Evolutionary conservation across 2,113 vertebrate genomes (phyloP).

Genomic region (Daboia siamensis): DNA sequence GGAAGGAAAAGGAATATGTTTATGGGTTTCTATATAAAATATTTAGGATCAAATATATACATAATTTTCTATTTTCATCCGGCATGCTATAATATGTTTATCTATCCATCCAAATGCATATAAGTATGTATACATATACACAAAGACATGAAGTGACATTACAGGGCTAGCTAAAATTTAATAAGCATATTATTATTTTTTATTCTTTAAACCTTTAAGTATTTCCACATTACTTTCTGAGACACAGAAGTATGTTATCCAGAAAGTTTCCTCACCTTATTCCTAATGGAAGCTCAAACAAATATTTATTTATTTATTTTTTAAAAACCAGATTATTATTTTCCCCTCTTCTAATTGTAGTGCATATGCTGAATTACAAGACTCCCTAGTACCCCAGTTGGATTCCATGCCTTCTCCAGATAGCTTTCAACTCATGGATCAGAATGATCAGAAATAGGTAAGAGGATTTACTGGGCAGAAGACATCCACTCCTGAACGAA

Average conservation of each 20-base stretch:
- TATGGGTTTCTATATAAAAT: neutral
- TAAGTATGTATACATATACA: neutral
- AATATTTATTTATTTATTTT: too few relatives aligned
- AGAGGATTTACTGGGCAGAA: too few relatives aligned
- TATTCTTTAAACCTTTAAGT: neutral
- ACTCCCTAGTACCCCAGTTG: neutral
- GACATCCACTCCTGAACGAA: neutral
- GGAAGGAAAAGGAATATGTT: neutral
- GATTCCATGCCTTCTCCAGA: neutral
- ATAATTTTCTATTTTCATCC: conserved; percentile 8
- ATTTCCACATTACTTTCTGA: neutral
- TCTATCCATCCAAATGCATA: neutral
- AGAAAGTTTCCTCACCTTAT: neutral
- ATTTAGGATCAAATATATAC: neutral
- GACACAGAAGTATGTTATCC: neutral
- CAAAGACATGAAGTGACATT: neutral
- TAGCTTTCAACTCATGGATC: neutral
- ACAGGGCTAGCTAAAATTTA: neutral
- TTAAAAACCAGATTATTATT: neutral
- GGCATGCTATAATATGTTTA: neutral
- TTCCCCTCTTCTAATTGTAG: neutral
- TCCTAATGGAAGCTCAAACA: neutral
- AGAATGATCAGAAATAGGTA: neutral
- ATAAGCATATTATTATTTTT: neutral
- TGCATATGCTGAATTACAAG: neutral